phyloP scores from a whole-genome alignment of 2,113 vertebrate species.

The Megaceryle torquata region DNA sequence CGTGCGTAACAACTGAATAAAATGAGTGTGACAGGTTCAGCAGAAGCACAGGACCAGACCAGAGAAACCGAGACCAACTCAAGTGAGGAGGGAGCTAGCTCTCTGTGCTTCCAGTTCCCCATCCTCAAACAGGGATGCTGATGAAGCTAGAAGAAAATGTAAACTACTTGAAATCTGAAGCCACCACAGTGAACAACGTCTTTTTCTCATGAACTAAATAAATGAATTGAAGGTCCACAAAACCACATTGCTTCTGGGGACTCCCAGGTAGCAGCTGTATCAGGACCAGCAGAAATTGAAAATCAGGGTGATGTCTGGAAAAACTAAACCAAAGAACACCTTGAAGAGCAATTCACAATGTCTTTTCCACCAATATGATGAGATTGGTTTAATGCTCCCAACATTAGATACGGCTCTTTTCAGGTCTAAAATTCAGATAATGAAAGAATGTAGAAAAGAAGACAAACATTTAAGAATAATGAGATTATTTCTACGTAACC shows the following conservation, averaged over 20 bases:
- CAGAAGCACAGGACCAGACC: neutral
- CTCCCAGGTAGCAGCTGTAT: neutral
- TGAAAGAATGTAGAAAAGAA: neutral
- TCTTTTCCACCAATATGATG: neutral
- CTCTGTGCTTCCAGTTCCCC: neutral
- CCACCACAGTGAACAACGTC: neutral
- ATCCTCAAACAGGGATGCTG: neutral
- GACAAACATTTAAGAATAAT: neutral
- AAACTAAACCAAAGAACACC: neutral
- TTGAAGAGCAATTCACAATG: neutral
- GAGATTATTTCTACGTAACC: neutral
- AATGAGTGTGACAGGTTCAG: neutral
- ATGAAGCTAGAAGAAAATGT: neutral
- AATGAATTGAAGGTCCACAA: neutral
- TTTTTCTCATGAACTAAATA: neutral
- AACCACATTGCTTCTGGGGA: neutral
- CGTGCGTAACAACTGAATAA: neutral
- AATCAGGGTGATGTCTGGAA: neutral
- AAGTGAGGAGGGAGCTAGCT: neutral
- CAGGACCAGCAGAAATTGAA: neutral
- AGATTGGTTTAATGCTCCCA: neutral
- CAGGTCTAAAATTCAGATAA: neutral
- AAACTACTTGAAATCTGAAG: neutral
- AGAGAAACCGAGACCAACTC: neutral
- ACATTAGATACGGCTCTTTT: neutral